Evolutionary conservation across 2,888 invertebrate genomes (phyloP), one percentile per base, ranked within the genome.

Genomic region (Zhuqinia jingwanae): DNA sequence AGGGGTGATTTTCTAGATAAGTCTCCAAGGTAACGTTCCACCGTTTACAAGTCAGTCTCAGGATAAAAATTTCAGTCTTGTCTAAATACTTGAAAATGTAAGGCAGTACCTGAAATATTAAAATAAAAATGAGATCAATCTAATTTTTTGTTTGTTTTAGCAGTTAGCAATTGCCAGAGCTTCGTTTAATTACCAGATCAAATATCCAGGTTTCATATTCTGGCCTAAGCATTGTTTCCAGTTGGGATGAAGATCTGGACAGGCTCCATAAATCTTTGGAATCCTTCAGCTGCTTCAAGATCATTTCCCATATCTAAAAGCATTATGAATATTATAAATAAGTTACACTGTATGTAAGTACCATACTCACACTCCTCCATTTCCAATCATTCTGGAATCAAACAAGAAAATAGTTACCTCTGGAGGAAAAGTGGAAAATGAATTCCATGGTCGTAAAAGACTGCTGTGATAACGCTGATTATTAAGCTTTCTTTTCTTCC

Each of bases 1-100:
- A 42, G 11, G 68, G 68, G 13, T 68, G 68, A 42, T 68, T 68
- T 42, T 68, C 68, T n/a, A 68, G 17, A 17, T 42, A 42, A 42
- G 36, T 45, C 42, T 68, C 68, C 5, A 68, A 17, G 42, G 42
- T 15, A 10, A 5, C 8, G 17, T 15, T 42, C 68, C 68, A 68
- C 20, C 42, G 5, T 42, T 68, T 36, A 13, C 68, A 68, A 2
- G 22, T 45, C 6, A 36, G 13, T 17, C 68, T 36, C 13, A 68
- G 20, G n/a, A 17, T 36, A 42, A 60, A 60, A 25, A 60, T 15
- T 3, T 60, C 15, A 10, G 60, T 15, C 1, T 25, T 6, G 8
- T 13, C 27, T 17, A 60, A 60, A 27, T 60, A 60, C 11, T 25
- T 60, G n/a, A 60, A 60, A 27, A 60, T 27, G 27, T 60, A 27